Conservation (phyloP, 2,888 invertebrate genomes). For the Zygogramma bicolorata region DNA sequence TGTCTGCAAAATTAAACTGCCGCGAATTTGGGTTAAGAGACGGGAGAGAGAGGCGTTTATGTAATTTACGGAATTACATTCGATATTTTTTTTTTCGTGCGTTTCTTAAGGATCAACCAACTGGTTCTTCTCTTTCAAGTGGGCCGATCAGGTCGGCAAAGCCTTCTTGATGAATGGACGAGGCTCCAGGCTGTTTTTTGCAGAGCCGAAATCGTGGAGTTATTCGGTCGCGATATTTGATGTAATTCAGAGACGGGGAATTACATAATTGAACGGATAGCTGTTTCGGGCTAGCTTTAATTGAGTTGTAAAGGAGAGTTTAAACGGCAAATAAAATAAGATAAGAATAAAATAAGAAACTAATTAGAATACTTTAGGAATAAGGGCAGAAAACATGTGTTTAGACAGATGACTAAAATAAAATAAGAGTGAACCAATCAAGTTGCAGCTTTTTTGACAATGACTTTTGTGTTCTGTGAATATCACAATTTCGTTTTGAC, state of each 20-base stretch:
- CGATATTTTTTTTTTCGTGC: neutral
- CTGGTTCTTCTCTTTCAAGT: constrained; percentile 14
- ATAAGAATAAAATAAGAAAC: too few relatives aligned
- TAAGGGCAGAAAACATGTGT: too few relatives aligned
- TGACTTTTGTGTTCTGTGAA: too few relatives aligned
- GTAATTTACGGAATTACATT: constrained; percentile 11
- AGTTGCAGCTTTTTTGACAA: too few relatives aligned
- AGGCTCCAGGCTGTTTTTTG: neutral
- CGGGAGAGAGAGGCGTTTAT: constrained; percentile 6
- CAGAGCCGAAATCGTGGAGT: neutral
- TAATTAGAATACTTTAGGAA: too few relatives aligned
- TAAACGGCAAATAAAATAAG: too few relatives aligned
- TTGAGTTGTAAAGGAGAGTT: too few relatives aligned
- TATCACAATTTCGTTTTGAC: too few relatives aligned
- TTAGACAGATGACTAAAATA: too few relatives aligned
- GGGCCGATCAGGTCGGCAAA: neutral
- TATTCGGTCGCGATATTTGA: neutral
- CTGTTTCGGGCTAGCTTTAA: too few relatives aligned
- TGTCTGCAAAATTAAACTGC: neutral
- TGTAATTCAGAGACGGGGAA: neutral
- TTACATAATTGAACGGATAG: too few relatives aligned
- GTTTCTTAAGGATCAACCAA: neutral
- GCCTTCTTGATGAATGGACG: constrained; percentile 2
- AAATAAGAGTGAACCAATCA: too few relatives aligned
- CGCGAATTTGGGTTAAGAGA: constrained; percentile 15